Base-by-base conservation (phyloP, 1,140 invertebrate species). In the Drosophila subpulchrella region DNA sequence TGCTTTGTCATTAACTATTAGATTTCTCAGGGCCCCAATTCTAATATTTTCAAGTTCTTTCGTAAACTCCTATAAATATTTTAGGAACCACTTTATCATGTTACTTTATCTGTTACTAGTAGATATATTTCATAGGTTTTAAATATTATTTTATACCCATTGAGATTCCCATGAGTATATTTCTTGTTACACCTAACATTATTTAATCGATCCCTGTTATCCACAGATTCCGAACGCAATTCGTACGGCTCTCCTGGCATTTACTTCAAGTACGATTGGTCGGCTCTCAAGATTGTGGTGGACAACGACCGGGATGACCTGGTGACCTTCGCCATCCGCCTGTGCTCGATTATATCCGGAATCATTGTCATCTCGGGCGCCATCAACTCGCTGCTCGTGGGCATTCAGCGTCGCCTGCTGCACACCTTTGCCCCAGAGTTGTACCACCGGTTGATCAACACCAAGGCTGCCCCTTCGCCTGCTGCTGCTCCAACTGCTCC, bases 261-360 rank as follows among this genome's bases (percentile, higher is more conserved):
- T 81, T 99, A 97, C 92, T 97, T 99, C 77, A 98, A 98, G 92
- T 99, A 99, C 93, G 97, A 98, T 82, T 96, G 97, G 92, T 97
- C 96, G 70, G 96, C 97, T 6, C 92, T 99, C 30, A 97, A 97
- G 94, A 96, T 99, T 24, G 94, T 95, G 82, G 97, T 98, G 0
- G 95, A 93, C 53, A 96, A 98, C 93, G 95, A 97, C 89, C 94
- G 96, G 70, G 96, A 97, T 85, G 95, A 96, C 66, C 88, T 97
- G 41, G 93, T 95, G 68, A 95, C 96, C 92, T 98, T 99, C 93
- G 93, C 97, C 46, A 95, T 98, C 20, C 95, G 97, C 84, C 93
- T 99, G 6, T 98, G 97, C 94, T 97, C 97, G 6, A 96, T 97
- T 50, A 94, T 98, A 71, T 97, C 97, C 70, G 98, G 98, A 44